Conservation (phyloP, 53 echinoderm and acorn worm species). For the Echinarachnius parma region DNA sequence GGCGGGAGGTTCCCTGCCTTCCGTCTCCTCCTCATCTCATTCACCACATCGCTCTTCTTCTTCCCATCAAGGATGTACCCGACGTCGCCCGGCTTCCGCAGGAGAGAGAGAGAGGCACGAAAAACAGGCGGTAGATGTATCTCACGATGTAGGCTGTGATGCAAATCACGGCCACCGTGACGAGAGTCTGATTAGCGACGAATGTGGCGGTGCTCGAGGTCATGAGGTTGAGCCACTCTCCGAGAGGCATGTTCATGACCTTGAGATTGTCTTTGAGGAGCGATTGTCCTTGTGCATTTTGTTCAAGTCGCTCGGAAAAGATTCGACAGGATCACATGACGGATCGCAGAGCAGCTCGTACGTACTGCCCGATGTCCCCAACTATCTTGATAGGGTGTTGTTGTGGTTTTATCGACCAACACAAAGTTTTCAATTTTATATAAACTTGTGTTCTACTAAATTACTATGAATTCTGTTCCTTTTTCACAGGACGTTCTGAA, state of each 20-base stretch:
- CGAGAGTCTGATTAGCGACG: constrained; percentile 26
- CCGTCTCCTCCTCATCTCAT: constrained; percentile 52
- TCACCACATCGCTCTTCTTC: constrained; percentile 56
- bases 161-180: constrained; percentile 1
- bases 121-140: constrained; percentile 22
- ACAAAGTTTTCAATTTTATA: no score
- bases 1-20: constrained; percentile 62
- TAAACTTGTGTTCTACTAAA: no score
- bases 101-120: constrained; percentile 26
- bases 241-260: constrained; percentile 31
- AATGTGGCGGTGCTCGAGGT: not conserved
- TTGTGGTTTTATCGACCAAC: no score
- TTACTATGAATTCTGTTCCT: no score
- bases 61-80: constrained; percentile 55
- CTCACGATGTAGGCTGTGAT: not conserved
- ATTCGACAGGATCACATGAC: no score
- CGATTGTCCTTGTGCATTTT: no score
- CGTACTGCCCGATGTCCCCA: no score
- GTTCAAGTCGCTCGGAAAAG: no score
- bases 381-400: no score
- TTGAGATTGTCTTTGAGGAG: constrained; percentile 31
- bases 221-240: constrained; percentile 18
- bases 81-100: constrained; percentile 36
- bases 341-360: no score
- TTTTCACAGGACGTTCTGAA: no score